Evolutionary conservation across 2,113 vertebrate species (phyloP), one percentile per base, ranked within the genome.

Genomic region (Etheostoma cragini): DNA sequence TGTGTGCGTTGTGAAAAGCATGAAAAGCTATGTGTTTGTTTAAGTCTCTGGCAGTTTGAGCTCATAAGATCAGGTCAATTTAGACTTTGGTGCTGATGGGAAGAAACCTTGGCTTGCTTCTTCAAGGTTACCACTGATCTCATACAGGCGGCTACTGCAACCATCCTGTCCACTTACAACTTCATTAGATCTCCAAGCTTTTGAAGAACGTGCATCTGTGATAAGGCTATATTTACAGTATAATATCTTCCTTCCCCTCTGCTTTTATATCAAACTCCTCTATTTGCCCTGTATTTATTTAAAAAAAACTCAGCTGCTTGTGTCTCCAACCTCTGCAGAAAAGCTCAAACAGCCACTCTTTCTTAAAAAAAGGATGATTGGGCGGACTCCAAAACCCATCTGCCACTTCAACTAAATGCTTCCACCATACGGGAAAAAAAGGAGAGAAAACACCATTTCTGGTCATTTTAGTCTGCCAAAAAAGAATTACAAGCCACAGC

Each of bases 51-150:
- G 58, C 66, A 82, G 81, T 89, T 91, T 77, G 69, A 78, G 76
- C 57, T 83, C 64, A 33, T 49, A 46, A 77, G 76, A 81, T 90
- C 83, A 74, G 50, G 85, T 87, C 87, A 88, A 80, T 81, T 85
- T 76, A 65, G 87, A 88, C 80, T 78, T 82, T 64, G 58, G 64
- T 81, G 85, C 83, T 86, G 82, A 91, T 80, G 66, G 75, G 72
- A 84, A 80, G 61, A 85, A 80, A 78, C 79, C 58, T 71, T 16
- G 1, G 22, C 50, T 81, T 47, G 52, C 84, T 52, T 85, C 80
- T 66, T 82, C 84, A 90, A 91, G 90, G 84, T 90, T 83, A 78
- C 63, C 54, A 81, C 80, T 78, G 78, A 87, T 88, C 78, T 82
- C 68, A 69, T 62, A 80, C 57, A 60, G 49, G 38, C 0, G 52